Evolutionary conservation across 2,797 vertebrate genomes (phyloP).

Genomic region (Protosalanx chinensis): DNA sequence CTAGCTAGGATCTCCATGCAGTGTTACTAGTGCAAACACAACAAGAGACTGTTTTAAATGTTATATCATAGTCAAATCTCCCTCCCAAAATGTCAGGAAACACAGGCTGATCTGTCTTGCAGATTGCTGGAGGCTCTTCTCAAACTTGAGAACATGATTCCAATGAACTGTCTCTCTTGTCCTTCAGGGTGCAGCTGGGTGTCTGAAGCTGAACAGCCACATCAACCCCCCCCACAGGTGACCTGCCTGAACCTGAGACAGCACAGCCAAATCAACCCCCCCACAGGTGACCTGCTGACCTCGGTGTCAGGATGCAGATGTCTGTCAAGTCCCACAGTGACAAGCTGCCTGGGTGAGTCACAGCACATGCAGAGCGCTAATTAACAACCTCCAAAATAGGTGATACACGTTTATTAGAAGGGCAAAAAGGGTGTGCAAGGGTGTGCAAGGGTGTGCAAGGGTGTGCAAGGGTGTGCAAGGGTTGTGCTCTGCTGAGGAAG

Average conservation of each 20-base stretch:
- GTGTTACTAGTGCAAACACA: too few species aligned
- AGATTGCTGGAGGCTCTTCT: background rate
- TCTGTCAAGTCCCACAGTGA: conserved; percentile 29
- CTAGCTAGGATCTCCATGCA: too few species aligned
- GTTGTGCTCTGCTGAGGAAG: background rate
- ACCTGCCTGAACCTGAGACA: conserved; percentile 17
- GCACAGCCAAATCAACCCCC: background rate
- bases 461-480: background rate
- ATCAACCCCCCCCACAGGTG: conserved; percentile 32
- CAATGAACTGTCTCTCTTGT: background rate
- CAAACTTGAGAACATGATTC: background rate
- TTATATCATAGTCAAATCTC: too few species aligned
- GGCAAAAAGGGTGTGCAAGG: conserved; percentile 14
- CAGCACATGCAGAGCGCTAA: conserved; percentile 26
- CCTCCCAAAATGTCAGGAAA: too few species aligned
- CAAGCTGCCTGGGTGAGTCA: conserved; percentile 12
- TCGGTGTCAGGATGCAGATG: background rate
- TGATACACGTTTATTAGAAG: conserved; percentile 30
- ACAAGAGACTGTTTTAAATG: too few species aligned
- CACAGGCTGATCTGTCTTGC: too few species aligned
- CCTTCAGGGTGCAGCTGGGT: background rate
- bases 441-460: background rate
- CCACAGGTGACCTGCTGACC: conserved; percentile 39
- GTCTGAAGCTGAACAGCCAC: background rate
- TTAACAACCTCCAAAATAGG: conserved; percentile 33